phyloP scores from a whole-genome alignment of 2,113 vertebrate genomes.

The Megaceryle maxima region DNA sequence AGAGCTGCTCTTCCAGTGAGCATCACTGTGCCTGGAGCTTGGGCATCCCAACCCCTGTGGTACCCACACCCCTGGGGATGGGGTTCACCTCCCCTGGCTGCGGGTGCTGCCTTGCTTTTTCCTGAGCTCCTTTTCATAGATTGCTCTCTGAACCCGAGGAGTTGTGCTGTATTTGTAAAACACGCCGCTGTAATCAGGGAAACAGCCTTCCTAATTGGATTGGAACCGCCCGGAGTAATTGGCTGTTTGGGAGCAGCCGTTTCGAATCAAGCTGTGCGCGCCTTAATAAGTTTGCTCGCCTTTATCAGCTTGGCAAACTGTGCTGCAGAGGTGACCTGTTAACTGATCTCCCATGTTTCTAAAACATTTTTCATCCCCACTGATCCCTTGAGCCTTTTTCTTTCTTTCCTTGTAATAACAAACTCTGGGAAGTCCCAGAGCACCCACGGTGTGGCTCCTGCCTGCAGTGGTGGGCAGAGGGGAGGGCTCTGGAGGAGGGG shows the following conservation, averaged over 20 bases:
- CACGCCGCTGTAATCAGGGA: not conserved
- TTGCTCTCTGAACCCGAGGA: slow-evolving; percentile 43
- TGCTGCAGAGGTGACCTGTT: not conserved
- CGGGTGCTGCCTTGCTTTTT: not conserved
- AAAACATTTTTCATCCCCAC: not conserved
- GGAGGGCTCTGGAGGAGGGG: not conserved
- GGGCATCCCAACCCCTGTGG: not conserved
- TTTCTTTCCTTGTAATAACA: slow-evolving; percentile 8
- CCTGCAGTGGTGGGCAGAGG: not conserved
- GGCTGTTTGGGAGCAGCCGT: slow-evolving; percentile 32
- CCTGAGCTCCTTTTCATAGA: not conserved
- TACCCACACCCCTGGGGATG: not conserved
- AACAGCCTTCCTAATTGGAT: slow-evolving; percentile 53
- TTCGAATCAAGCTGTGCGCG: slow-evolving; percentile 19
- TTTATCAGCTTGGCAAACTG: slow-evolving; percentile 31
- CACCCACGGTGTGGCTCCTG: fast-evolving
- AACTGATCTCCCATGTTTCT: not conserved
- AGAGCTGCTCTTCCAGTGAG: not conserved
- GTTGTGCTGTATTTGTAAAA: slow-evolving; percentile 42
- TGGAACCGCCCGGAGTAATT: not conserved
- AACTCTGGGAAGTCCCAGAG: not conserved
- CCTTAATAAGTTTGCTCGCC: slow-evolving; percentile 1
- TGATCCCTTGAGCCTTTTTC: slow-evolving; percentile 7
- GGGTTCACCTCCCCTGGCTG: not conserved
- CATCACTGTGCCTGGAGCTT: fast-evolving